A percentile compares a stretch with the other conserved stretches of the same genome.
These are phyloP conservation scores for Camponotus pennsylvanicus DNA, from an alignment of 1,140 invertebrate genomes.

Conservation along the genomic window DNA sequence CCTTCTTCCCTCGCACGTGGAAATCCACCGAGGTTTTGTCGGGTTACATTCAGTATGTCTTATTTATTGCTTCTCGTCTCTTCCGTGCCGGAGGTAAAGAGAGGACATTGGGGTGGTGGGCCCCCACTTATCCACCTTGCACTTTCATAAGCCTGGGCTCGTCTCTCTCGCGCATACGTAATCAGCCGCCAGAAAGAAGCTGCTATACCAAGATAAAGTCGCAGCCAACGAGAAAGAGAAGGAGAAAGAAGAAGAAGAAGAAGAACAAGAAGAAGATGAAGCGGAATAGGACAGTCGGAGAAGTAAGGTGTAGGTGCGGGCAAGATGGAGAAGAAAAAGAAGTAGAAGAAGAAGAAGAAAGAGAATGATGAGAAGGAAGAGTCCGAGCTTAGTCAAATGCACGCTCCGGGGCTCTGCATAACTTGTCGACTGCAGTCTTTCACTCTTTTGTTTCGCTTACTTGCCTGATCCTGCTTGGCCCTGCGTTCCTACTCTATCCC, in stretches of 20 bases:
- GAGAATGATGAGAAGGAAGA: conserved; percentile 48
- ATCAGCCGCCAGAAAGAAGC: conserved; percentile 74
- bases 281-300: not conserved
- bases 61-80: conserved; percentile 71
- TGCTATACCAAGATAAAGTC: conserved; percentile 74
- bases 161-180: conserved; percentile 76
- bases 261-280: not conserved
- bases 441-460: conserved; percentile 74
- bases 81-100: conserved; percentile 39
- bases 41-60: conserved; percentile 67
- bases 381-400: conserved; percentile 78
- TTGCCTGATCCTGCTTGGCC: conserved; percentile 48
- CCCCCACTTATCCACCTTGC: conserved; percentile 61
- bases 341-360: conserved; percentile 26
- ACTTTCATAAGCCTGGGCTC: conserved; percentile 71
- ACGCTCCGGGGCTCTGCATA: conserved; percentile 78
- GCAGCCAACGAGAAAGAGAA: conserved; percentile 57
- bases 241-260: not conserved
- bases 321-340: not conserved
- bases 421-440: conserved; percentile 76
- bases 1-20: not conserved
- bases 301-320: not conserved
- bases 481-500: conserved; percentile 34
- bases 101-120: conserved; percentile 25
- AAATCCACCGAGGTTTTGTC: conserved; percentile 54